Evolutionary conservation across 1,140 invertebrate species (phyloP).

Genomic region (Paraescarpia echinospica): DNA sequence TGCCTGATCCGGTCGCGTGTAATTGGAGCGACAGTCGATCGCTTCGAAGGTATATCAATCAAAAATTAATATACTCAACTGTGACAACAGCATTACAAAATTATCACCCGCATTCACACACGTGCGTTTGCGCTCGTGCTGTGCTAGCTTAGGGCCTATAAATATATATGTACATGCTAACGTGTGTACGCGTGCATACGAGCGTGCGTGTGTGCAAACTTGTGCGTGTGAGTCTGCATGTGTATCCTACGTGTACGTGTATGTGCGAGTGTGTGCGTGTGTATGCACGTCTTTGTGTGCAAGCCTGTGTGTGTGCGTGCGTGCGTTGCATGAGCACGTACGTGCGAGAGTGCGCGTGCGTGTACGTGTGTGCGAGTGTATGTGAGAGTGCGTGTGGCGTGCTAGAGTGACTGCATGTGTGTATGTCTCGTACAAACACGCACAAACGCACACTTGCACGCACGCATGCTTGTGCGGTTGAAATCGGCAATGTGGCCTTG

Average conservation of each 20-base stretch:
- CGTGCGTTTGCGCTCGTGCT: not conserved
- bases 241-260: not conserved
- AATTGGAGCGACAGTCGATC: not conserved
- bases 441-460: no score
- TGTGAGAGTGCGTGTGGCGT: conserved; percentile 29
- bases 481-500: not conserved
- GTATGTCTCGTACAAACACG: no score
- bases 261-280: no score
- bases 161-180: not conserved
- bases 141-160: not conserved
- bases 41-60: not conserved
- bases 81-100: not conserved
- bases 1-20: no score
- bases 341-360: conserved; percentile 31
- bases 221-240: not conserved
- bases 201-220: not conserved
- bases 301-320: not conserved
- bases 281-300: not conserved
- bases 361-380: conserved; percentile 35
- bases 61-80: not conserved
- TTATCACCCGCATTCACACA: not conserved
- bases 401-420: no score
- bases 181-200: not conserved
- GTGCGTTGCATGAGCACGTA: not conserved
- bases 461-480: conserved; percentile 32